Conservation (phyloP, 2,113 vertebrate species). For the Mesoclemmys tuberculata region DNA sequence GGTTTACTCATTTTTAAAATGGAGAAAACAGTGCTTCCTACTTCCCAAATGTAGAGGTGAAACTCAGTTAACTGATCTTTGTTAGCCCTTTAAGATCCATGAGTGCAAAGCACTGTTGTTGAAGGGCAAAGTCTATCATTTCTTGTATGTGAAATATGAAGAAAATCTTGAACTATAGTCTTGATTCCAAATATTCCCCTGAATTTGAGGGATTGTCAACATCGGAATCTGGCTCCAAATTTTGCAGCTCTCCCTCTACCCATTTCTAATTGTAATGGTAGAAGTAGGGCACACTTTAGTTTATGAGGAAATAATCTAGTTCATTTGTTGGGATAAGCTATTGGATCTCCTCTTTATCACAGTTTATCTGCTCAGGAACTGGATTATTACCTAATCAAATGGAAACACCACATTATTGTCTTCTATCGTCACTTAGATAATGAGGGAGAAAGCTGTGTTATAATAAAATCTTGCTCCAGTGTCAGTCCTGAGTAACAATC, state of each 20-base stretch:
- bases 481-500: background rate
- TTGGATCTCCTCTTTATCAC: background rate
- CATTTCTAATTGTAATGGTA: background rate
- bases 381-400: background rate
- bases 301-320: background rate
- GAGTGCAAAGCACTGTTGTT: background rate
- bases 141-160: background rate
- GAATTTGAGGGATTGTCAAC: background rate
- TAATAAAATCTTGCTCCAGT: background rate
- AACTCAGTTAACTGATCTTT: background rate
- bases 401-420: background rate
- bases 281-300: background rate
- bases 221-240: background rate
- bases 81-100: background rate
- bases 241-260: background rate
- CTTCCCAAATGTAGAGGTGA: background rate
- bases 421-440: background rate
- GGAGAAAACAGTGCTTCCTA: background rate
- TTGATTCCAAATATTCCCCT: background rate
- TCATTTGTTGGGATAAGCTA: background rate
- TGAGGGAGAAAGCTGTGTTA: background rate
- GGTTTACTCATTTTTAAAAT: background rate
- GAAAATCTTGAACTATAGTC: background rate
- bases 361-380: background rate
- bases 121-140: background rate